A percentile compares a stretch with the other conserved stretches of the same genome.
These are phyloP conservation scores for Crocidura indochinensis DNA, from an alignment of 2,797 vertebrate genomes.

Conservation along the genomic window DNA sequence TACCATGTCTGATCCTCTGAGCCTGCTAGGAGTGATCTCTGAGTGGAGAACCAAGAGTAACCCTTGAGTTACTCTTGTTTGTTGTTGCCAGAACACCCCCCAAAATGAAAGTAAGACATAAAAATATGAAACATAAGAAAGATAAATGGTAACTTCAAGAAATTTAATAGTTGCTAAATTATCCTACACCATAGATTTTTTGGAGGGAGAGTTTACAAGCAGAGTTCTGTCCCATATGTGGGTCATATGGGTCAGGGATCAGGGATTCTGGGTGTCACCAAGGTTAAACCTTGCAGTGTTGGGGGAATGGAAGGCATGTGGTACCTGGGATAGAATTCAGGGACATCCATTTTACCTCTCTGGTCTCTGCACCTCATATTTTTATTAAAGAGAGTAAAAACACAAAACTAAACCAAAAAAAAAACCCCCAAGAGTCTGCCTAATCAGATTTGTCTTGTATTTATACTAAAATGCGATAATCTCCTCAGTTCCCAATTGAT, in stretches of 20 bases:
- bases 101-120: constrained; percentile 24
- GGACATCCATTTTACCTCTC: no score
- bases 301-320: no score
- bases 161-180: constrained; percentile 16
- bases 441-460: background rate
- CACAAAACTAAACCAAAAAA: background rate
- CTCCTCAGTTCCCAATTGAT: background rate
- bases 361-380: background rate
- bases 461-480: background rate
- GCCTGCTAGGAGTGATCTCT: no score
- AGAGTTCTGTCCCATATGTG: no score
- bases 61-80: no score
- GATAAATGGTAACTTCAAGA: background rate
- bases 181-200: background rate
- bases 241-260: no score
- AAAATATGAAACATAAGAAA: background rate
- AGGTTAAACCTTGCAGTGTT: no score
- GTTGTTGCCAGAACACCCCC: background rate
- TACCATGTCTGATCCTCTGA: no score
- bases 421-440: background rate
- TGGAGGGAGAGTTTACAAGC: background rate
- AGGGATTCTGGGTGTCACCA: no score
- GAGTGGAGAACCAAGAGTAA: no score
- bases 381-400: constrained; percentile 29
- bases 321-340: no score